These are phyloP conservation scores for Lophotis ruficrista DNA, from an alignment of 2,113 vertebrate genomes.

Conservation along the genomic window DNA sequence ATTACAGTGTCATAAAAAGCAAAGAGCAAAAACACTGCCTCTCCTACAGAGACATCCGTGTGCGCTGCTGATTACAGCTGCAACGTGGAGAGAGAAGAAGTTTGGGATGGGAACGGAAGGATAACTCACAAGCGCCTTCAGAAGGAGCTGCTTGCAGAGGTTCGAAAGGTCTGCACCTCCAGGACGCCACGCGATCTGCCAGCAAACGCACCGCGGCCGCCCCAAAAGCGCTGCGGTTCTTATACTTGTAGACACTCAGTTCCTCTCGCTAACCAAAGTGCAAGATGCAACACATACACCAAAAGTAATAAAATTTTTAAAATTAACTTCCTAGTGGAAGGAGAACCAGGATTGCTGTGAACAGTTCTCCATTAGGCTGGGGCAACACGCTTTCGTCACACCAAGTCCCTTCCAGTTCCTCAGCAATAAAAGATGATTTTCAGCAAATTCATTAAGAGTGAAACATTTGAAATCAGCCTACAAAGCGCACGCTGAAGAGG, in stretches of 20 bases:
- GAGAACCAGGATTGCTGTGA: background rate
- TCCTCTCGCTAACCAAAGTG: background rate
- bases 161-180: background rate
- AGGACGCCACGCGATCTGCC: accelerated
- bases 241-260: background rate
- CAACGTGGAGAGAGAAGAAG: background rate
- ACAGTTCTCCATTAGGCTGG: background rate
- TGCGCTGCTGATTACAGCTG: background rate
- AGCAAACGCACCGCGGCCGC: background rate
- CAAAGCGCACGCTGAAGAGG: background rate
- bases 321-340: background rate
- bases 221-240: accelerated
- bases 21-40: background rate
- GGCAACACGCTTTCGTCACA: accelerated
- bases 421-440: background rate
- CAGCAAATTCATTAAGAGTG: background rate
- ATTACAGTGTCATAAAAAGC: background rate
- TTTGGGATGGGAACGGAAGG: constrained; percentile 19
- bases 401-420: background rate
- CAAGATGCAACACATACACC: background rate
- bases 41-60: background rate
- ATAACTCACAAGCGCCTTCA: background rate
- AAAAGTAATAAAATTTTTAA: background rate
- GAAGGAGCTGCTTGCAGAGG: background rate
- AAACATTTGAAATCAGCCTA: background rate